Evolutionary conservation across 2,113 vertebrate genomes (phyloP).

Genomic region (human): GRCh38 chr4:89941501-89942000

Average conservation of each 20-base stretch:
- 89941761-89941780: background rate
- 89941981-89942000: background rate
- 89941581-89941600: background rate
- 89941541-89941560: background rate
- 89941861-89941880: constrained; percentile 19
- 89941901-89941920: background rate
- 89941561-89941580: background rate
- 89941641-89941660: background rate
- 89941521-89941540: background rate
- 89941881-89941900: background rate
- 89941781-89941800: background rate
- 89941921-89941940: background rate
- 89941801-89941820: background rate
- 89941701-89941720: background rate
- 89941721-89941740: background rate
- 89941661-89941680: background rate
- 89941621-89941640: background rate
- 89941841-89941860: background rate
- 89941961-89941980: background rate
- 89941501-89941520: background rate
- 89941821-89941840: background rate
- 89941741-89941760: background rate
- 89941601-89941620: background rate
- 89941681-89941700: background rate
- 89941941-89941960: background rate